Conservation (phyloP, 2,888 invertebrate genomes). For the Drosophila emarginata region DNA sequence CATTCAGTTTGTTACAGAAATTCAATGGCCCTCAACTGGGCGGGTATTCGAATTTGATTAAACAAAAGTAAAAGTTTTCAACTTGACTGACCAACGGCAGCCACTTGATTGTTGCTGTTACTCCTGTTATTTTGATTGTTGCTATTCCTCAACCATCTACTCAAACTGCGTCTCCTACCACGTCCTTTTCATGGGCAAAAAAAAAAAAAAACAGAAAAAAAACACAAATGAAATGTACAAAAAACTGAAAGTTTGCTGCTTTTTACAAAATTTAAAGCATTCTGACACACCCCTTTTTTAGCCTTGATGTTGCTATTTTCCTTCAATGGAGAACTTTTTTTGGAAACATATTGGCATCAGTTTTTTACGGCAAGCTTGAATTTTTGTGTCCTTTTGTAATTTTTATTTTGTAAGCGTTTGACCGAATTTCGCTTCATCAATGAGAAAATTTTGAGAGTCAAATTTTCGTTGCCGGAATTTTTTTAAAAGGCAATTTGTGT, state of each 20-base stretch:
- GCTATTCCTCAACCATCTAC: conserved; percentile 24
- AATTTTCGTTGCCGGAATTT: conserved; percentile 33
- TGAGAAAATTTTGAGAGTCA: conserved; percentile 50
- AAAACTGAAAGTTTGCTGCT: conserved; percentile 45
- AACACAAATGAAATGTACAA: conserved; percentile 14
- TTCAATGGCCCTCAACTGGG: conserved; percentile 67
- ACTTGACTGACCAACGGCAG: conserved; percentile 41
- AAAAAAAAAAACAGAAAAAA: conserved; percentile 37
- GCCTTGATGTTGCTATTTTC: conserved; percentile 5
- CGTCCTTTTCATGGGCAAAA: conserved; percentile 62
- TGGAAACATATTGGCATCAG: conserved; percentile 28
- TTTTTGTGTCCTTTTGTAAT: background rate
- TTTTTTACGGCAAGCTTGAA: conserved; percentile 23
- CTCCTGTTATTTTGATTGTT: conserved; percentile 43
- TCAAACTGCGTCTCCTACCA: conserved; percentile 35
- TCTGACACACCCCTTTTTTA: conserved; percentile 11
- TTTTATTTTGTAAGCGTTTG: conserved; percentile 37
- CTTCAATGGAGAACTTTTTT: conserved; percentile 15
- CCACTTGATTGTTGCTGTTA: conserved; percentile 44
- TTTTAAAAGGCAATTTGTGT: conserved; percentile 34
- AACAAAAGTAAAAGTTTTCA: conserved; percentile 75
- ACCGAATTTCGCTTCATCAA: conserved; percentile 50
- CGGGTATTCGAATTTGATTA: conserved; percentile 70
- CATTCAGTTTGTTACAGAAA: conserved; percentile 55
- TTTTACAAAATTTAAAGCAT: conserved; percentile 50